Evolutionary conservation across 2,888 invertebrate species (phyloP).

Genomic region (Neoascia interrupta): DNA sequence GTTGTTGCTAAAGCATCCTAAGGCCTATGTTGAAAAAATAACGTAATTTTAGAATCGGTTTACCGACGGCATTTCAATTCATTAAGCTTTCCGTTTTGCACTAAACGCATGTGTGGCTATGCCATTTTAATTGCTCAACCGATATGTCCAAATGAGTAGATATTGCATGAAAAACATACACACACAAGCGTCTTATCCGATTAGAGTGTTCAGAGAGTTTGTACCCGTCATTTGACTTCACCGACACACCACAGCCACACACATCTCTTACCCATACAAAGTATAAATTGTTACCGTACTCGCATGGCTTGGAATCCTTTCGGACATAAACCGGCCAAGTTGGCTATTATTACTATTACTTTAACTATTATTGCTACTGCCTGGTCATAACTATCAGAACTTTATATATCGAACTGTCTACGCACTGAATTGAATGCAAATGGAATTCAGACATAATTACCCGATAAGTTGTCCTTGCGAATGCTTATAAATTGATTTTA

Average conservation of each 20-base stretch:
- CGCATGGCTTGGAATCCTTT: conserved; percentile 7
- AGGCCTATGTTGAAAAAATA: conserved; percentile 2
- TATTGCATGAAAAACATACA: conserved; percentile 43
- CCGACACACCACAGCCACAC: neutral
- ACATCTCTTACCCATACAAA: conserved; percentile 21
- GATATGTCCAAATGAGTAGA: conserved; percentile 63
- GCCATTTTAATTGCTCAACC: conserved; percentile 65
- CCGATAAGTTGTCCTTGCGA: conserved; percentile 64
- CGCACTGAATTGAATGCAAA: conserved; percentile 61
- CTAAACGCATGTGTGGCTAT: conserved; percentile 44
- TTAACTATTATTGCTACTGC: conserved; percentile 60
- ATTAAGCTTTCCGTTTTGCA: conserved; percentile 14
- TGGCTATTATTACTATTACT: conserved; percentile 61
- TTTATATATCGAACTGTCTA: conserved; percentile 34
- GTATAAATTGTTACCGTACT: conserved; percentile 50
- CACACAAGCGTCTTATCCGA: too few relatives aligned
- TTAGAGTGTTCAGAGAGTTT: conserved; percentile 25
- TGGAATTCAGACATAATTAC: conserved; percentile 69
- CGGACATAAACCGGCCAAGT: conserved; percentile 60
- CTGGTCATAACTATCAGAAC: conserved; percentile 53
- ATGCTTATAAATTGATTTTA: conserved; percentile 64
- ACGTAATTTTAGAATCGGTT: neutral
- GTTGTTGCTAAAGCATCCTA: too few relatives aligned
- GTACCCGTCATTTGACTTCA: conserved; percentile 22
- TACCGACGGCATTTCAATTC: conserved; percentile 2